Conservation (phyloP, 2,113 vertebrate species). For the Propithecus coquereli region DNA sequence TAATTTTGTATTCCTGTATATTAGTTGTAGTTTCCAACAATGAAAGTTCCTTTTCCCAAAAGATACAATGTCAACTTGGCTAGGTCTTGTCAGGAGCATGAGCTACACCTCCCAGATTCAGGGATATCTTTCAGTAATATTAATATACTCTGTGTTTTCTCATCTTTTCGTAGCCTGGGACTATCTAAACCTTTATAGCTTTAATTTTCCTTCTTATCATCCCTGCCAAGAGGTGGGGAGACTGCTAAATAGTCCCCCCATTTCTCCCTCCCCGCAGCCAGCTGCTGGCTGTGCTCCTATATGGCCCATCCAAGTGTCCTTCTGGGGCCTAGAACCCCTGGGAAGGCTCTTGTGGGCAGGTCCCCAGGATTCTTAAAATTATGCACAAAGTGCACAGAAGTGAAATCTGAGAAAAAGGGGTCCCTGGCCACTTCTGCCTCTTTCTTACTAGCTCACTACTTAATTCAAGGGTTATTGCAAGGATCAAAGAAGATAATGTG, state of each 20-base stretch:
- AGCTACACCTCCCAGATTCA: background rate
- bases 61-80: background rate
- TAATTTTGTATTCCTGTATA: background rate
- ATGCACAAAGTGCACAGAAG: background rate
- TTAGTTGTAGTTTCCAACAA: background rate
- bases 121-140: background rate
- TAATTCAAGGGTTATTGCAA: background rate
- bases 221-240: background rate
- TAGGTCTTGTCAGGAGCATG: background rate
- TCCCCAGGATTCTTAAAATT: background rate
- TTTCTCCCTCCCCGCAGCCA: no score
- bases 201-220: background rate
- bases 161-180: background rate
- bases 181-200: background rate
- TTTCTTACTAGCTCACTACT: background rate
- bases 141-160: background rate
- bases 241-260: rapidly evolving
- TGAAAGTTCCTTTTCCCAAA: background rate
- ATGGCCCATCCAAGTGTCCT: background rate
- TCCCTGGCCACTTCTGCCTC: background rate
- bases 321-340: background rate
- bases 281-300: background rate
- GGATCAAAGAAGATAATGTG: background rate
- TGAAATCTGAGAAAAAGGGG: background rate
- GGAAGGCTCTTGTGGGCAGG: background rate